Evolutionary conservation across 2,888 invertebrate genomes (phyloP).

Genomic region (Eumacrocentrus americanus): DNA sequence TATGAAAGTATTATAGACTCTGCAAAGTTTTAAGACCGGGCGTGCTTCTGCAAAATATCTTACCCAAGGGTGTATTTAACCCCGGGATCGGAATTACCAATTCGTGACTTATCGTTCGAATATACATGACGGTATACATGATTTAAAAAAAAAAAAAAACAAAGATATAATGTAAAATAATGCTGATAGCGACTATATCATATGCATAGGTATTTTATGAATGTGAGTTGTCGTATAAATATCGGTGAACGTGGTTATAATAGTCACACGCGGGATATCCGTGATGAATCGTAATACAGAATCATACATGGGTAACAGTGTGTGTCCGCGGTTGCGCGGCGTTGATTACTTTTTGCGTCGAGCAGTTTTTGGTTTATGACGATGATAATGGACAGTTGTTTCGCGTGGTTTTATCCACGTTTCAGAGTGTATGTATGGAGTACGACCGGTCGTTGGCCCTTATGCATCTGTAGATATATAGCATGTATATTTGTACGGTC

Average conservation of each 20-base stretch:
- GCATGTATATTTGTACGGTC: slow-evolving; percentile 8
- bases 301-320: background rate
- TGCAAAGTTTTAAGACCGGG: background rate
- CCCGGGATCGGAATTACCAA: no score
- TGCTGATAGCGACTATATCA: background rate
- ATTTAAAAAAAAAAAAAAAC: background rate
- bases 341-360: slow-evolving; percentile 1
- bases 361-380: slow-evolving; percentile 11
- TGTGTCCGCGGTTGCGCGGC: background rate
- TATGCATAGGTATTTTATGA: background rate
- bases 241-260: background rate
- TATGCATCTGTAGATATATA: background rate
- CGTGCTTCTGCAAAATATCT: background rate
- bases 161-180: background rate
- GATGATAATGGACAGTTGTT: slow-evolving; percentile 21
- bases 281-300: background rate
- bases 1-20: background rate
- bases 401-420: slow-evolving; percentile 8
- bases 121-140: no score
- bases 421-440: slow-evolving; percentile 13
- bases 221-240: background rate
- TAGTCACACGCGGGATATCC: background rate
- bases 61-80: background rate
- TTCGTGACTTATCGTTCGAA: no score
- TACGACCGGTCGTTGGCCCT: background rate